Base-by-base conservation (phyloP, 1,140 invertebrate genomes). In the Drosophila arizonae region DNA sequence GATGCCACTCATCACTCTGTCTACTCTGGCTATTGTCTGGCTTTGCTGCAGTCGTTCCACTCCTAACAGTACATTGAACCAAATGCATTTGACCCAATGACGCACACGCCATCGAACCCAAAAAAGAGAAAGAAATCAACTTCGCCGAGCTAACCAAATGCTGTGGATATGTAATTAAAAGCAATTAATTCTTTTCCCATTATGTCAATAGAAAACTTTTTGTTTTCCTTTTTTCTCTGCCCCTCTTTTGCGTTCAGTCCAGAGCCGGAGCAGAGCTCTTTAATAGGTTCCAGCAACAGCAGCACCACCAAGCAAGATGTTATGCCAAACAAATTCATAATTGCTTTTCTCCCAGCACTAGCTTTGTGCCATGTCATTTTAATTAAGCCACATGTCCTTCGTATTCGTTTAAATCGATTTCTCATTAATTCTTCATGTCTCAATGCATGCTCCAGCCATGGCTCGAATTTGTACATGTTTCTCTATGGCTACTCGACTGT, bases 11-110 rank as follows among this genome's bases (percentile, higher is more conserved):
- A 13, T 48, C 15, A 17, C 26, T 60, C 43, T 9, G 17, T 17
- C 43, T 9, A 30, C 45, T 10, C 17, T 21, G 15, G 50, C 30
- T 66, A 68, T 68, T 77, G 77, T 67, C 63, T 65, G 72, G 65
- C 68, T 76, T 76, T 71, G 76, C 41, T 15, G 17, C 55, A 39
- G 54, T 30, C 56, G 9, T 28, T 26, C 10, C 15, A 30, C 41
- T 26, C n/a, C 54, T 24, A 24, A 21, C 57, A 64, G 72, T 64
- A 57, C 58, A 77, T 72, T 77, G 79, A 79, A 79, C 73, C 64
- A 61, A 61, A 41, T 55, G 52, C 30, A 66, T 13, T 33, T 54
- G 41, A 17, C 17, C 60, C 65, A 77, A 84, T 87, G 84, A 88
- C 84, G 79, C 73, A 87, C 56, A 61, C 63, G 64, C 57, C 63